Evolutionary conservation across 2,888 invertebrate species (phyloP), one percentile per base, ranked within the genome.

Genomic region (Vandiemenella viatica): DNA sequence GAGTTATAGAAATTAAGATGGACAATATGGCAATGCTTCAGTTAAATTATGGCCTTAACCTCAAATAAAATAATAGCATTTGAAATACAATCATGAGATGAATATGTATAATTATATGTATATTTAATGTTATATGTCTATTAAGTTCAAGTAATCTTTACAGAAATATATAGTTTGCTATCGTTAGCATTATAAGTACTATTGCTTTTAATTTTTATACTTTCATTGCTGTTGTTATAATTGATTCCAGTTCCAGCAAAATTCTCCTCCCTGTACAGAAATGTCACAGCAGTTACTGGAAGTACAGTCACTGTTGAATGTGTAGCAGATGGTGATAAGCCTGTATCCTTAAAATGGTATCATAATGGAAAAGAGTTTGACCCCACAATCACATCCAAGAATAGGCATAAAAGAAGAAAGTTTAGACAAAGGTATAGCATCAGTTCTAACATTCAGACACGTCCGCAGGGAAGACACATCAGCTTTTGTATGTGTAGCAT

Each of bases 401-500:
- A 41, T 20, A 10, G 21, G n/a, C 21, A 26, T 51, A 13, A 45
- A 38, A 15, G 46, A 51, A 20, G 45, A 51, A 15, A 18, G 17
- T 15, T 55, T 65, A 42, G 57, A 57, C 41, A 65, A 67, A 55
- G 62, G 64, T 13, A 65, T 66, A 0, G 58, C 62, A 40, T 68
- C 55, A 15, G 45, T 50, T 17, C 52, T 56, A 8, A 45, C 46
- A 10, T 40, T 56, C 17, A 40, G 51, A 23, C 50, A 50, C 21
- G 48, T 50, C n/a, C 45, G 49, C 8, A 51, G 55, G 4, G 49
- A 46, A 6, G 52, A 55, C 42, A 49, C 50, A 5, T 52, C 54
- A 8, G 45, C 60, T 45, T 66, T 65, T 58, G 63, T 63, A 22
- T 68, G 69, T 55, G 60, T 59, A 38, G 67, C 67, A 20, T 62